phyloP scores from a whole-genome alignment of 1,140 invertebrate genomes.

The Drosophila miranda region DNA sequence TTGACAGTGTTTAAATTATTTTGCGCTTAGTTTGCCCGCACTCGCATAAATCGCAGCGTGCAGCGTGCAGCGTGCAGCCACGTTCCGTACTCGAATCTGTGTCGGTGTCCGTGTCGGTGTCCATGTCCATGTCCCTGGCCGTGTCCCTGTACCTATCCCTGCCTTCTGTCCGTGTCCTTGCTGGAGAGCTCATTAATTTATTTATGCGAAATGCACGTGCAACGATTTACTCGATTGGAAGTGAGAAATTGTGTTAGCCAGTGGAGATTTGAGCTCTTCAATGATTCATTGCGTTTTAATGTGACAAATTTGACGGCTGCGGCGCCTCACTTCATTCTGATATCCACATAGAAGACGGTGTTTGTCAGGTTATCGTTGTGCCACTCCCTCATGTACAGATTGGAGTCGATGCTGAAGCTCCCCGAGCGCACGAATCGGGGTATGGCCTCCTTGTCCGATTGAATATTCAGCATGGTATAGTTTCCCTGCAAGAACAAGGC shows the following conservation, averaged over 20 bases:
- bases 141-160: constrained; percentile 2
- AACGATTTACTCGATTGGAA: constrained; percentile 67
- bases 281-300: constrained; percentile 65
- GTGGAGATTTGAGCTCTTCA: constrained; percentile 50
- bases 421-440: constrained; percentile 46
- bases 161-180: constrained; percentile 21
- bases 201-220: constrained; percentile 80
- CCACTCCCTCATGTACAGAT: constrained; percentile 48
- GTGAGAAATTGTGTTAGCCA: constrained; percentile 74
- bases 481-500: constrained; percentile 27
- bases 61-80: constrained; percentile 13
- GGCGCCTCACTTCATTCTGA: constrained; percentile 40
- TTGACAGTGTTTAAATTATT: constrained; percentile 81
- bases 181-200: constrained; percentile 72
- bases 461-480: constrained; percentile 48
- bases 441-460: constrained; percentile 46
- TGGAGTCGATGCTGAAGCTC: constrained; percentile 39
- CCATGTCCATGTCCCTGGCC: constrained; percentile 9
- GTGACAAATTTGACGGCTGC: constrained; percentile 43
- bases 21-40: constrained; percentile 70
- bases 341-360: constrained; percentile 46
- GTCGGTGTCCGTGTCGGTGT: constrained; percentile 10
- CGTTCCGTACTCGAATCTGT: constrained; percentile 5
- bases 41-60: constrained; percentile 72
- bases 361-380: constrained; percentile 39